Conservation (phyloP, 2,888 invertebrate genomes). For the Apodemia zela region DNA sequence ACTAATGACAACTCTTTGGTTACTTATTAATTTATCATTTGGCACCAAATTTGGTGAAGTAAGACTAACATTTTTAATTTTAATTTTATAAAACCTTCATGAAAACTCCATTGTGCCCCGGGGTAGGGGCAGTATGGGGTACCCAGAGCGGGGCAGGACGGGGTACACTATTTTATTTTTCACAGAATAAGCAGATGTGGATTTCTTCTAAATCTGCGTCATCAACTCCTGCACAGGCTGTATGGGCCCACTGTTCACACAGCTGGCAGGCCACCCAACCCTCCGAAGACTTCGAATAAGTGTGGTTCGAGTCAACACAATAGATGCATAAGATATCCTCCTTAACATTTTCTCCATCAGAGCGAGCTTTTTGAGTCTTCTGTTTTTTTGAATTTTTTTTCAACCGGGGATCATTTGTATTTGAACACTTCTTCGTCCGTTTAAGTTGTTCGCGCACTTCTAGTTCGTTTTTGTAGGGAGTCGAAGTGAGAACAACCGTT, state of each 20-base stretch:
- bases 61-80: conserved; percentile 29
- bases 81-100: conserved; percentile 20
- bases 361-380: conserved; percentile 23
- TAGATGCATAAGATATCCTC: conserved; percentile 18
- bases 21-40: conserved; percentile 28
- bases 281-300: conserved; percentile 32
- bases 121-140: conserved; percentile 26
- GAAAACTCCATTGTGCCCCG: conserved; percentile 30
- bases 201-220: conserved; percentile 31
- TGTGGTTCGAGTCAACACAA: conserved; percentile 22
- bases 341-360: conserved; percentile 23
- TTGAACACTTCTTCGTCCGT: conserved; percentile 30
- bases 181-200: conserved; percentile 23
- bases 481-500: conserved; percentile 35
- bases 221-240: conserved; percentile 35
- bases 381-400: conserved; percentile 22
- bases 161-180: conserved; percentile 13
- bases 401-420: conserved; percentile 27
- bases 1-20: conserved; percentile 23
- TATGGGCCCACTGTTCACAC: conserved; percentile 33
- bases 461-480: conserved; percentile 33
- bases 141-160: conserved; percentile 19
- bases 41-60: conserved; percentile 29
- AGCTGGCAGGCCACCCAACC: conserved; percentile 33
- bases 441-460: conserved; percentile 32